Percentiles rank a stretch among this genome's conserved stretches.
Conservation (phyloP, 2,113 vertebrate genomes). For the Alectura lathami region DNA sequence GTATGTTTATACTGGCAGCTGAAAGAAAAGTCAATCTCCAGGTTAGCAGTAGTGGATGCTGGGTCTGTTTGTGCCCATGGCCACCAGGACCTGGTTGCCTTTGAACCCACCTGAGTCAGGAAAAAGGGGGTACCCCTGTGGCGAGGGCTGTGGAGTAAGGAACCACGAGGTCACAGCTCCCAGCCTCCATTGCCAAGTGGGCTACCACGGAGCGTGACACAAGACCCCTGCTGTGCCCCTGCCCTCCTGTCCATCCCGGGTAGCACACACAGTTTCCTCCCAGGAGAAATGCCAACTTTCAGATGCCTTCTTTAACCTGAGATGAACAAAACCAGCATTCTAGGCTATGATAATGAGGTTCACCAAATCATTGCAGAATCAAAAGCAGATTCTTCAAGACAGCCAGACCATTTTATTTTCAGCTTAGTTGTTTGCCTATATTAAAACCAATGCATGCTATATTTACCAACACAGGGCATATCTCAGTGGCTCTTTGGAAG, state of each 20-base stretch:
- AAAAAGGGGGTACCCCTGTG: neutral
- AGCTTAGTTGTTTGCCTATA: neutral
- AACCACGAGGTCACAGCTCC: accelerated
- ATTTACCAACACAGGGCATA: neutral
- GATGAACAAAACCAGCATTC: neutral
- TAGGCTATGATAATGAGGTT: neutral
- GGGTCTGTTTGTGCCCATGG: accelerated
- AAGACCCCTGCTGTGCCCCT: neutral
- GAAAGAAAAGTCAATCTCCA: neutral
- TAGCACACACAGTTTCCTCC: neutral
- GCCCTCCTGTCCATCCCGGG: neutral
- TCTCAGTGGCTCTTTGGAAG: neutral
- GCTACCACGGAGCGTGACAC: accelerated
- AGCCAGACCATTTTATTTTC: neutral
- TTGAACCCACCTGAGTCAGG: neutral
- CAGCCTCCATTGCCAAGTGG: neutral
- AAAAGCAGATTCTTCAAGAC: neutral
- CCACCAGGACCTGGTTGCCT: neutral
- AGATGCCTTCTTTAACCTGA: neutral
- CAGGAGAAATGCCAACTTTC: neutral
- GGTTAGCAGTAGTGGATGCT: neutral
- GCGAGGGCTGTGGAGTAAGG: neutral
- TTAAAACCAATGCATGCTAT: neutral
- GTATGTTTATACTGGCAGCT: neutral
- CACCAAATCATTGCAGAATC: neutral